These are phyloP conservation scores for Cherax quadricarinatus DNA, from an alignment of 1,140 invertebrate genomes.

Conservation along the genomic window DNA sequence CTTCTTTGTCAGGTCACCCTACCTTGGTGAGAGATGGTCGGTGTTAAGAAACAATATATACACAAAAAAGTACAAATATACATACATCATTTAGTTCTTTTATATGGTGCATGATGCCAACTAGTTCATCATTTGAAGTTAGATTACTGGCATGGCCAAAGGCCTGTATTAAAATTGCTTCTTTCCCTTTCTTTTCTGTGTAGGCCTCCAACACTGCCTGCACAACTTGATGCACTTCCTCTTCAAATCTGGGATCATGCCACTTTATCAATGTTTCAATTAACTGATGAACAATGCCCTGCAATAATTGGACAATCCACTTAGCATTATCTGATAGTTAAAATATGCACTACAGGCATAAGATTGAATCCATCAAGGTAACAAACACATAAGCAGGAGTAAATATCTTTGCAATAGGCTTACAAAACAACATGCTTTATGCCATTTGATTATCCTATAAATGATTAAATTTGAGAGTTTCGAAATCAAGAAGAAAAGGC, in stretches of 20 bases:
- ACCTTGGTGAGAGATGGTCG: no score
- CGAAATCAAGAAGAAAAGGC: no score
- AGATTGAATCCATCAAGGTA: no score
- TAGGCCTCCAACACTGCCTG: not conserved
- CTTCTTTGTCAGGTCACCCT: no score
- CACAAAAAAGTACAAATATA: not conserved
- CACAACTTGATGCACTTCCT: conserved; percentile 10
- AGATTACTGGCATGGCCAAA: conserved; percentile 20
- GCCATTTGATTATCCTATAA: no score
- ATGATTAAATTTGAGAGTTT: no score
- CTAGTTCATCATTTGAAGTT: conserved; percentile 10
- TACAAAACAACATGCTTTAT: no score
- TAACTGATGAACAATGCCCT: conserved; percentile 48
- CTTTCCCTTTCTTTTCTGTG: not conserved
- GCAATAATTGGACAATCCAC: not conserved
- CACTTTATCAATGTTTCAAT: conserved; percentile 6
- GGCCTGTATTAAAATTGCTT: conserved; percentile 17
- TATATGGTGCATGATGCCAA: conserved; percentile 23
- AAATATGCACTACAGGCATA: no score
- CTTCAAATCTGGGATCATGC: conserved; percentile 20
- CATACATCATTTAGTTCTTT: not conserved
- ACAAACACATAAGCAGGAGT: no score
- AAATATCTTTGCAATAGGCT: no score
- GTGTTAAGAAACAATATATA: no score
- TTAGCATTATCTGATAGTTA: no score